Conservation (phyloP, 2,888 invertebrate genomes). For the Diadegma fenestrale region DNA sequence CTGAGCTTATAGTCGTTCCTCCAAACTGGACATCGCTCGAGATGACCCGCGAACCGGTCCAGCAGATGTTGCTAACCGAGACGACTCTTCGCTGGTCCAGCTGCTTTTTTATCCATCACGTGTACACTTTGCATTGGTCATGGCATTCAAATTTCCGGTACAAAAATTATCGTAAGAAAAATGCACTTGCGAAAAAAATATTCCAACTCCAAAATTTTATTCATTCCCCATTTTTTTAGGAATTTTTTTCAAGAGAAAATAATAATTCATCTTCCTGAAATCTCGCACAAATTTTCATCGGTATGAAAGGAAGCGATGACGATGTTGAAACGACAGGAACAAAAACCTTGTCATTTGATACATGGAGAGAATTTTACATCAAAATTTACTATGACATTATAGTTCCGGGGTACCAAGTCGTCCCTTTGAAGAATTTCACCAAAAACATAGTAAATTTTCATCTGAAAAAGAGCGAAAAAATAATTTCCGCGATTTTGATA, state of each 20-base stretch:
- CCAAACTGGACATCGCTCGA: constrained; percentile 79
- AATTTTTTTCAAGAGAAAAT: background rate
- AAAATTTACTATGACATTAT: too few species aligned
- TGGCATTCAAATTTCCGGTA: background rate
- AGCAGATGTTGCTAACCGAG: constrained; percentile 81
- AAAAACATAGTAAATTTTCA: too few species aligned
- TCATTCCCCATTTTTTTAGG: background rate
- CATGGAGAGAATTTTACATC: too few species aligned
- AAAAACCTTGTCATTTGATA: too few species aligned
- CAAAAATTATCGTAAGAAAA: background rate
- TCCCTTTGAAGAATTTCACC: too few species aligned
- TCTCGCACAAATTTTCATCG: too few species aligned
- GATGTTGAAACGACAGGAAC: too few species aligned
- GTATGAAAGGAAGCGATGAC: too few species aligned
- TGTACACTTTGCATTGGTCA: constrained; percentile 19
- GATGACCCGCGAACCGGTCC: constrained; percentile 82
- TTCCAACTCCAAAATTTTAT: background rate
- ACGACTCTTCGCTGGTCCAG: constrained; percentile 77
- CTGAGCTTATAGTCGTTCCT: constrained; percentile 68
- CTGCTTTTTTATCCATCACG: constrained; percentile 73
- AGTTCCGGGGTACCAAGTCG: too few species aligned
- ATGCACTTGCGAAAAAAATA: background rate
- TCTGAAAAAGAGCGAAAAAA: too few species aligned
- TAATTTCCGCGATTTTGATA: too few species aligned
- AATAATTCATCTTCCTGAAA: too few species aligned